These are phyloP conservation scores for Lepus timidus DNA, from an alignment of 2,113 vertebrate species.

Conservation along the genomic window DNA sequence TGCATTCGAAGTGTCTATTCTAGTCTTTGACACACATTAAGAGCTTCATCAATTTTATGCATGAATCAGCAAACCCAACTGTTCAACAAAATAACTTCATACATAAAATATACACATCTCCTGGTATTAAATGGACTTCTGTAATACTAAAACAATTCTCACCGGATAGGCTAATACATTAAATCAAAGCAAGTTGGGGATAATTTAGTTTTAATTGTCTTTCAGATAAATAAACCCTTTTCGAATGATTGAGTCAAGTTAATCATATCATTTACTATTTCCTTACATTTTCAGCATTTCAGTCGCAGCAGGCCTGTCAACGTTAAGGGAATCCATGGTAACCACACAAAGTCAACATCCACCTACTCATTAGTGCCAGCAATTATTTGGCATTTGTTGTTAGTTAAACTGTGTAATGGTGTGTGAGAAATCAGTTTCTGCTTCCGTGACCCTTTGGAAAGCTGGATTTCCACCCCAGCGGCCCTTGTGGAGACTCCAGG, in stretches of 20 bases:
- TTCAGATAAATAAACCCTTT: conserved; percentile 63
- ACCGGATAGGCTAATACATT: neutral
- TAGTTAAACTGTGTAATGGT: conserved; percentile 78
- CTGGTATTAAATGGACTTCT: neutral
- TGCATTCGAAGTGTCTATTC: neutral
- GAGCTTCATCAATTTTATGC: neutral
- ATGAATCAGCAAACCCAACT: conserved; percentile 20
- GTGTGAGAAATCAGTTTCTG: conserved; percentile 80
- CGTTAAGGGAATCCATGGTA: conserved; percentile 75
- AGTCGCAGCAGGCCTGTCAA: conserved; percentile 26
- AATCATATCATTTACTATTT: conserved; percentile 69
- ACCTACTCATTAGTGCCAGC: conserved; percentile 67
- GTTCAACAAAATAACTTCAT: neutral
- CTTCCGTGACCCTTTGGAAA: conserved; percentile 77
- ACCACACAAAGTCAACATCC: conserved; percentile 77
- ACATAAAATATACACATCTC: neutral
- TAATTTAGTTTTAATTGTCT: conserved; percentile 34
- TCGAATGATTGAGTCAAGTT: conserved; percentile 48
- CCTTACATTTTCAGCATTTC: conserved; percentile 67
- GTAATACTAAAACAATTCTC: conserved; percentile 36
- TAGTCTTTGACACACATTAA: neutral
- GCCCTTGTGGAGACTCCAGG: conserved; percentile 41
- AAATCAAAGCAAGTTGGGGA: conserved; percentile 44
- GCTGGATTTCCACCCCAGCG: conserved; percentile 51
- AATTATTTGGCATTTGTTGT: conserved; percentile 80